Conservation (phyloP, 2,113 vertebrate species). For the Xerus inauris region DNA sequence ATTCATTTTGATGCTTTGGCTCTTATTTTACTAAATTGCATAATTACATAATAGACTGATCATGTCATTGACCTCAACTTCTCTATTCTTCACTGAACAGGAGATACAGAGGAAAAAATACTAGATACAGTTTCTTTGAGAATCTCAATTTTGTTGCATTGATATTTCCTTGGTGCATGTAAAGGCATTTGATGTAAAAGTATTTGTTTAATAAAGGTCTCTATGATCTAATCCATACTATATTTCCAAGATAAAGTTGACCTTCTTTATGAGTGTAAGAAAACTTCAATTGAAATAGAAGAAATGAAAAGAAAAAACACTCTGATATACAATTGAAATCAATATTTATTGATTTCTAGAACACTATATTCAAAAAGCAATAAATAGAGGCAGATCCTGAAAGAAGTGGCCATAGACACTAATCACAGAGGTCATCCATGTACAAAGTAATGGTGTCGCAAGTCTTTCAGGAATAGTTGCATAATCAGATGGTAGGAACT, state of each 20-base stretch:
- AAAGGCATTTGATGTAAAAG: conserved; percentile 30
- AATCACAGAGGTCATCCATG: conserved; percentile 48
- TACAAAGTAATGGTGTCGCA: conserved; percentile 2
- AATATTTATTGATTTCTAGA: conserved; percentile 74
- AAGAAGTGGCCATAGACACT: conserved; percentile 37
- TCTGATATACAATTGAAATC: conserved; percentile 60
- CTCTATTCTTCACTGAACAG: not conserved
- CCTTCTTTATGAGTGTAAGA: conserved; percentile 33
- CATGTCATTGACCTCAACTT: not conserved
- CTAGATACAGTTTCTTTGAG: not conserved
- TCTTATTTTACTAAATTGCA: not conserved
- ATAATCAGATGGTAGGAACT: conserved; percentile 51
- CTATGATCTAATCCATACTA: conserved; percentile 16
- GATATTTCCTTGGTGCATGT: not conserved
- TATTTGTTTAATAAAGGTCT: conserved; percentile 32
- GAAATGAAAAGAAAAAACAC: not conserved
- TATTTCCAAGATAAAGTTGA: conserved; percentile 31
- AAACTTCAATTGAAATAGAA: conserved; percentile 56
- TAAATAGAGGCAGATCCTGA: conserved; percentile 46
- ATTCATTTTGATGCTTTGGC: not conserved
- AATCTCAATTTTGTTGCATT: conserved; percentile 9
- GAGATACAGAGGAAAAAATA: not conserved
- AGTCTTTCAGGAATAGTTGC: conserved; percentile 22
- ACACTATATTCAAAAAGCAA: conserved; percentile 44
- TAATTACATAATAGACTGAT: no score